Base-by-base conservation (phyloP, 2,113 vertebrate species). In the Datnioides undecimradiatus region DNA sequence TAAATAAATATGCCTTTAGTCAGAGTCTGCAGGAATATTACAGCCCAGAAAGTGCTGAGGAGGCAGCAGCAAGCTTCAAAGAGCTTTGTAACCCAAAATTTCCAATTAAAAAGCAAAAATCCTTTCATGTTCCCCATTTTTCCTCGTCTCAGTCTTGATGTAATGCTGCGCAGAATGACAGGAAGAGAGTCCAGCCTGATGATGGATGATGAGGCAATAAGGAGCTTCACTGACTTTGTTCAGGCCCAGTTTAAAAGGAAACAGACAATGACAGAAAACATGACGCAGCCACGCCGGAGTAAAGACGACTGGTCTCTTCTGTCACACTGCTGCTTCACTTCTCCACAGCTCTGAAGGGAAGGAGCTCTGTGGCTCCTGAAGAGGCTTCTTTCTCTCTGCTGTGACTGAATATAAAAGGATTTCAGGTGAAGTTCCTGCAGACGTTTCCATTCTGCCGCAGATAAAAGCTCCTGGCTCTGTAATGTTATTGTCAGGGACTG, bases 61-160 rank as follows among this genome's bases (percentile, higher is more conserved):
- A 81, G 49, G 70, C 80, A 79, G 60, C 49, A 62, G 48, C 36
- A 4, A 55, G 23, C 54, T 76, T 83, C 52, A 83, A 76, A 86
- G 65, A 19, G 16, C 46, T 72, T 27, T 34, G 6, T 43, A 65
- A 76, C 9, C 25, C 48, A 16, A 27, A 62, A n/a, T 60, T n/a
- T 72, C 73, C n/a, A 75, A 79, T 82, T 82, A 83, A 68, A 52
- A 64, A 16, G 14, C 19, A 48, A 73, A n/a, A 74, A 54, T 65
- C 84, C 75, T 82, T 82, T 82, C 70, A 82, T 73, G 58, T 51
- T n/a, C n/a, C n/a, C n/a, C n/a, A n/a, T 3, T 48, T 48, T 60
- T 36, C 25, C n/a, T n/a, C n/a, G n/a, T 16, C 36, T 31, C 48
- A 11, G 8, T 40, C 63, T 14, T 48, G 17, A 11, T 16, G 63